Evolutionary conservation across 2,113 vertebrate genomes (phyloP).

Genomic region (Eurystomus gularis): DNA sequence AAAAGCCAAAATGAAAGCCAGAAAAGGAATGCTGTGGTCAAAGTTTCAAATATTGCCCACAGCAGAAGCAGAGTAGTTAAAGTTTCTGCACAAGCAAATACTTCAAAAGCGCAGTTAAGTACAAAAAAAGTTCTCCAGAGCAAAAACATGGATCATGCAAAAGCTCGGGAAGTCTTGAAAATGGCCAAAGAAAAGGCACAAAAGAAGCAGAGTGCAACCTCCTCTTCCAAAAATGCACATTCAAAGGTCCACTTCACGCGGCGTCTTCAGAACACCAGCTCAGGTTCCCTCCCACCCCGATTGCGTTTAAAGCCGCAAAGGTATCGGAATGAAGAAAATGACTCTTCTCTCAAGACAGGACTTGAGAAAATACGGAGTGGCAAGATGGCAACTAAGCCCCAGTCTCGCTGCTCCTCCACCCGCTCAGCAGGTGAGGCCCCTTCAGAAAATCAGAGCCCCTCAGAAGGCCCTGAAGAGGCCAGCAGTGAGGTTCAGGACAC

Average conservation of each 20-base stretch:
- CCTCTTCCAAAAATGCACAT: constrained; percentile 82
- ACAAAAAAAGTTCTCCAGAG: constrained; percentile 91
- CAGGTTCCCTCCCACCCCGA: constrained; percentile 88
- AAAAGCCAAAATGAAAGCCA: constrained; percentile 80
- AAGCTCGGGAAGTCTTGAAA: constrained; percentile 89
- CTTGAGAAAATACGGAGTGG: constrained; percentile 86
- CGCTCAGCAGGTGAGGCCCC: constrained; percentile 84
- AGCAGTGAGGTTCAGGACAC: constrained; percentile 82
- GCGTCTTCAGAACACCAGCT: constrained; percentile 89
- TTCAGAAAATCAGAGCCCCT: constrained; percentile 81
- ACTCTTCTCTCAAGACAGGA: constrained; percentile 86
- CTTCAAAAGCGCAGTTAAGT: constrained; percentile 83
- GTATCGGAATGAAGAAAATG: constrained; percentile 94
- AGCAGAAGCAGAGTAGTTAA: constrained; percentile 83
- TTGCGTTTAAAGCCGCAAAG: constrained; percentile 97
- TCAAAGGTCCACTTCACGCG: constrained; percentile 95
- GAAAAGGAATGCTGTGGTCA: constrained; percentile 84
- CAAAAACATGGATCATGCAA: constrained; percentile 89
- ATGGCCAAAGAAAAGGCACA: constrained; percentile 89
- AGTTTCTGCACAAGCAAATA: constrained; percentile 78
- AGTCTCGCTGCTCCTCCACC: constrained; percentile 83
- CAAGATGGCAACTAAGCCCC: constrained; percentile 83
- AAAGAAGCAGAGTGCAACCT: constrained; percentile 82
- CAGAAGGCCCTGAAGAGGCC: constrained; percentile 81
- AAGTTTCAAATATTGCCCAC: constrained; percentile 77